phyloP scores from a whole-genome alignment of 1,140 invertebrate genomes.

The Drosophila nasuta region DNA sequence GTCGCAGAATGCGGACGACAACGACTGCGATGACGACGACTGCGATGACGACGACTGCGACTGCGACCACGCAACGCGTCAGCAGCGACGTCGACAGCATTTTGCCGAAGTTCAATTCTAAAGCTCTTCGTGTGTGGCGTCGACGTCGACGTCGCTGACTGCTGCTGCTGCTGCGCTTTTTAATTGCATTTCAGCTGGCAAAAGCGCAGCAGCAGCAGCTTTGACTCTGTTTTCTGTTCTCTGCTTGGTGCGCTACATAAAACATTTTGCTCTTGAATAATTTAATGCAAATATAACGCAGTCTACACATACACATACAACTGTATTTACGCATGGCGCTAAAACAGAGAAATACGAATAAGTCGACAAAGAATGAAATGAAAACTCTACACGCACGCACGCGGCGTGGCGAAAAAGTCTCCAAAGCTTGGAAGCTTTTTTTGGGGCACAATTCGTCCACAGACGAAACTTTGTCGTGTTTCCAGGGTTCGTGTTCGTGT shows the following conservation, averaged over 20 bases:
- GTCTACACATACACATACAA: constrained; percentile 59
- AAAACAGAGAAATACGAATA: constrained; percentile 16
- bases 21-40: constrained; percentile 35
- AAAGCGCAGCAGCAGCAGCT: constrained; percentile 63
- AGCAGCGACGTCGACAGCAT: constrained; percentile 32
- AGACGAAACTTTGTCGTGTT: too few relatives aligned
- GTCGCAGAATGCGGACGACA: constrained; percentile 66
- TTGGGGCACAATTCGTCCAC: neutral
- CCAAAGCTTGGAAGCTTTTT: constrained; percentile 42
- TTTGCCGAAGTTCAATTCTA: constrained; percentile 26
- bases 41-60: neutral
- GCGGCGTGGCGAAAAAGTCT: constrained; percentile 32
- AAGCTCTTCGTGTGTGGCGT: constrained; percentile 34
- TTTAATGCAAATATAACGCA: constrained; percentile 79
- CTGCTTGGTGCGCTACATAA: constrained; percentile 50
- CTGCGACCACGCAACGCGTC: too few relatives aligned
- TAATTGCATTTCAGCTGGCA: constrained; percentile 71
- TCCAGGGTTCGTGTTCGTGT: too few relatives aligned
- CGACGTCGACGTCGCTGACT: neutral
- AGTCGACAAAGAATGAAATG: neutral
- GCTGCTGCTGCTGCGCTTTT: constrained; percentile 44
- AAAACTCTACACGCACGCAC: constrained; percentile 49
- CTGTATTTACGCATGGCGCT: constrained; percentile 24
- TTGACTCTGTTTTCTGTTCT: neutral
- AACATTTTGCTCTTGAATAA: constrained; percentile 73